Evolutionary conservation across 2,113 vertebrate species (phyloP), one percentile per base, ranked within the genome.

Genomic region (Triplophysa siluroides): DNA sequence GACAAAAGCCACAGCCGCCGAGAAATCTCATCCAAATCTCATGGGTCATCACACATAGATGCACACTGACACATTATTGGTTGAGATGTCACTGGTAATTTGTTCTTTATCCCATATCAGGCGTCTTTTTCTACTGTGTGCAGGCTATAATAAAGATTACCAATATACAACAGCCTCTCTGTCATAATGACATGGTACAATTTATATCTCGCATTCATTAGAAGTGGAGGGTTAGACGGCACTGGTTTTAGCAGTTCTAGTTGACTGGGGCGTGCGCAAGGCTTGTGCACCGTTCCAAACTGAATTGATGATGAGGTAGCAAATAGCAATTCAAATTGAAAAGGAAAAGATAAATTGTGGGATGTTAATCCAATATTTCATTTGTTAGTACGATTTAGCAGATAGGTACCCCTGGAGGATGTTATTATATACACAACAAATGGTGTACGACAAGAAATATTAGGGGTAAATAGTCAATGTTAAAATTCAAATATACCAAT

Each of bases 71-170:
- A 19, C 21, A 12, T 50, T 63, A 63, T 63, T 50, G 73, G 38
- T 63, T 50, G 13, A 63, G 38, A 76, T 76, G 73, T 63, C 41
- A 63, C 23, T n/a, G 43, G 23, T 50, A 63, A 76, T 63, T 76
- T 50, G 43, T 61, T 26, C 43, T 29, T 63, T 76, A 76, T 63
- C 73, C 9, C 54, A 33, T 52, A 73, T 41, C 71, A 60, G 38
- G 71, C 54, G 23, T 58, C 56, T 38, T 43, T 73, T 23, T 21
- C 18, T 11, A 23, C 7, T 33, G 43, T 60, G 54, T 11, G 41
- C 8, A 73, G 29, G 52, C n/a, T 60, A 43, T 43, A 21, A 58
- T 9, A 60, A 60, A 73, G 54, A 60, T 21, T 21, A 21, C 6
- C 1, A 0, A n/a, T 56, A 72, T 72, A 16, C 38, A 33, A 72